Percentiles rank a stretch among this genome's conserved stretches.
Conservation (phyloP, 2,113 vertebrate genomes). For the Lepus timidus region DNA sequence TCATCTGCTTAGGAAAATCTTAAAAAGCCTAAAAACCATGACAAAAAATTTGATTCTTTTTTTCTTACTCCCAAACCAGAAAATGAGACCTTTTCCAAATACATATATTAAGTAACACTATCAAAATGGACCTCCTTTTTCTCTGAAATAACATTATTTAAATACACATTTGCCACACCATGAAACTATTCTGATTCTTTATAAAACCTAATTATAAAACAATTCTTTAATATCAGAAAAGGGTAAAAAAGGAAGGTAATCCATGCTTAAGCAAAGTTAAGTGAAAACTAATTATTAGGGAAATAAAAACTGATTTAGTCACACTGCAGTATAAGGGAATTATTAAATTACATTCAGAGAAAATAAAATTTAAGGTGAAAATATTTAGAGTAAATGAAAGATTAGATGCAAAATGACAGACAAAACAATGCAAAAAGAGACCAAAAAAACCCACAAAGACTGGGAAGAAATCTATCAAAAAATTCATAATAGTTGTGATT, state of each 20-base stretch:
- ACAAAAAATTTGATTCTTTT: background rate
- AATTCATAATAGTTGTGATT: background rate
- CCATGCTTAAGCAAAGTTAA: background rate
- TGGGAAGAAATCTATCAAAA: background rate
- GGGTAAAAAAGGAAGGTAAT: background rate
- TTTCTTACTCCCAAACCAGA: constrained; percentile 24
- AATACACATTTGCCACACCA: constrained; percentile 29
- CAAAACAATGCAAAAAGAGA: constrained; percentile 21
- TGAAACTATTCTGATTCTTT: constrained; percentile 6
- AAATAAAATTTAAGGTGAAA: background rate
- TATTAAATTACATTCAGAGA: constrained; percentile 4
- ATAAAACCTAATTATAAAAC: constrained; percentile 5
- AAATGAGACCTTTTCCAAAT: constrained; percentile 31
- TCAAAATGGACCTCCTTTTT: constrained; percentile 18
- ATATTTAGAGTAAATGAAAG: background rate
- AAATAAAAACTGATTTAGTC: background rate
- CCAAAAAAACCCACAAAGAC: constrained; percentile 10
- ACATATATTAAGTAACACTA: background rate
- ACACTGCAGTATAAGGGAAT: background rate
- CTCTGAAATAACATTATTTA: constrained; percentile 35
- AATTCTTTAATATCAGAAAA: background rate
- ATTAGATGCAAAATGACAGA: background rate
- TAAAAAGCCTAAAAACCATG: constrained; percentile 10
- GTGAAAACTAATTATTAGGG: background rate
- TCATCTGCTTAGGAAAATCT: constrained; percentile 23